Percentiles rank a stretch among this genome's conserved stretches.
Conservation (phyloP, 2,113 vertebrate species). For the Pachyramphus minor region DNA sequence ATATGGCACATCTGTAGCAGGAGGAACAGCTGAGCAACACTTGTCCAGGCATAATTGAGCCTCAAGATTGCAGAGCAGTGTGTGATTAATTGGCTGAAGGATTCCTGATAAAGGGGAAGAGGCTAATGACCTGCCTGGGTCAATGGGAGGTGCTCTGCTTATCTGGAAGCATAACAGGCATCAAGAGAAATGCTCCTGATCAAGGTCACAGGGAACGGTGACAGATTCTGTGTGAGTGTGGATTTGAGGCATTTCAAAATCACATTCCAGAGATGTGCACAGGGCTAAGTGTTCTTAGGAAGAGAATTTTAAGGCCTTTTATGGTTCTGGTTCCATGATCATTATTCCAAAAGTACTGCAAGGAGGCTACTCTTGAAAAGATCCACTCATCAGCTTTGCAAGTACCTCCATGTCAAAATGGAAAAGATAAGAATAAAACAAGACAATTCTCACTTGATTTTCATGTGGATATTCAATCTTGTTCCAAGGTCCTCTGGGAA, state of each 20-base stretch:
- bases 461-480: neutral
- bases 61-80: slow-evolving; percentile 48
- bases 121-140: slow-evolving; percentile 28
- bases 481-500: neutral
- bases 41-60: slow-evolving; percentile 60
- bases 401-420: neutral
- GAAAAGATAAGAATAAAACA: neutral
- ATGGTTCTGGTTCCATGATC: neutral
- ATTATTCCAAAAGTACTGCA: neutral
- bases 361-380: neutral
- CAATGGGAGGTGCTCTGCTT: slow-evolving; percentile 37
- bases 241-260: slow-evolving; percentile 58
- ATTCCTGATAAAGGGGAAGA: slow-evolving; percentile 49
- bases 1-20: slow-evolving; percentile 63
- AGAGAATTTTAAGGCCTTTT: slow-evolving; percentile 25
- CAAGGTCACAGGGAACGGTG: slow-evolving; percentile 55
- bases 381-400: neutral
- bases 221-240: slow-evolving; percentile 33
- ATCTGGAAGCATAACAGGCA: slow-evolving; percentile 34
- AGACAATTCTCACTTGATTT: neutral
- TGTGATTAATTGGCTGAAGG: slow-evolving; percentile 58
- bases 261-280: slow-evolving; percentile 27
- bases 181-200: slow-evolving; percentile 53
- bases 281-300: neutral
- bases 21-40: slow-evolving; percentile 59